Evolutionary conservation across 2,797 vertebrate genomes (phyloP).

Genomic region (Emydoidea blandingii): DNA sequence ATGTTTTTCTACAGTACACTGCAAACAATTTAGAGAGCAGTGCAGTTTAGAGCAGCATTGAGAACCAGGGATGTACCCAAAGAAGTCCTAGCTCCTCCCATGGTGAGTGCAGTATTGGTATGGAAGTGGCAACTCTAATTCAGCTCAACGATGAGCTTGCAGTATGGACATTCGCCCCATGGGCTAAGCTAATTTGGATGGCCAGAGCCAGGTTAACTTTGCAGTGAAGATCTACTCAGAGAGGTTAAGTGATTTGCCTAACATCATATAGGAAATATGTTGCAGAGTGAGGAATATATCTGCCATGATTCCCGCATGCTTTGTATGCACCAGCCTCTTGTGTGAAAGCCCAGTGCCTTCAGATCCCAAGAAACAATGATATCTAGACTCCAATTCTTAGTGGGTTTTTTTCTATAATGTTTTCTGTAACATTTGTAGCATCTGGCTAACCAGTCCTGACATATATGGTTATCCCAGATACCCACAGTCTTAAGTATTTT

Average conservation of each 20-base stretch:
- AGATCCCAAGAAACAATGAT: neutral
- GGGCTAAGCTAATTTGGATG: fast-evolving
- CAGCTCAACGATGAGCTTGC: neutral
- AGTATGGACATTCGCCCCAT: too few species aligned
- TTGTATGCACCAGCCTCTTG: neutral
- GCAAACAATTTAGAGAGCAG: neutral
- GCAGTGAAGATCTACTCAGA: neutral
- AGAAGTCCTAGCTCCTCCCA: neutral
- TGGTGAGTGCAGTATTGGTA: too few species aligned
- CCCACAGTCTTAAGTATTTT: neutral
- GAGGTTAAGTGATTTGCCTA: neutral
- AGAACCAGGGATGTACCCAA: neutral
- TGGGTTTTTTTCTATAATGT: neutral
- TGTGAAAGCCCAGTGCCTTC: neutral
- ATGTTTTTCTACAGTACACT: neutral
- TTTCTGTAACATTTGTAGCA: neutral
- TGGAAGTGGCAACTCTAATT: neutral
- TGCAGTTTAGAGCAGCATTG: fast-evolving
- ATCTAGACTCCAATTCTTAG: neutral
- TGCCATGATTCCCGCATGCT: neutral
- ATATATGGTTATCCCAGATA: neutral
- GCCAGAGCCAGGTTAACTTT: neutral
- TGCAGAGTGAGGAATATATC: neutral
- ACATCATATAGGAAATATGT: fast-evolving
- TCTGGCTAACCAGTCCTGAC: neutral